Percentiles rank a stretch among this genome's conserved stretches.
Conservation (phyloP, 2,888 invertebrate genomes). For the Trichopoda pennipes region DNA sequence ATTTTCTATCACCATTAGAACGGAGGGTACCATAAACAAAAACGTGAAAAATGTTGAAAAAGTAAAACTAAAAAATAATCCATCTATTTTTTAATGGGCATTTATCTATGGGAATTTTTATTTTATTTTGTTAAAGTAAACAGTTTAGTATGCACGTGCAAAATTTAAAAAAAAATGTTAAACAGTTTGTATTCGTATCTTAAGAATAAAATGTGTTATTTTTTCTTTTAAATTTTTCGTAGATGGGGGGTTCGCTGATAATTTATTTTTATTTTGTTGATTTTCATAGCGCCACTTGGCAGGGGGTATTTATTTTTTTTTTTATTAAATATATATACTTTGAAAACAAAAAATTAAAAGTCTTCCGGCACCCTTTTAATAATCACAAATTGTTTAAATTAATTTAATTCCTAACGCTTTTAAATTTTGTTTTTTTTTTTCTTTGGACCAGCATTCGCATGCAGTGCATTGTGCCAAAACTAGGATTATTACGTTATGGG, state of each 20-base stretch:
- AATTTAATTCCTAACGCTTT: too few relatives aligned
- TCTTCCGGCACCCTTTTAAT: not conserved
- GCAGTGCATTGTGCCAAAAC: too few relatives aligned
- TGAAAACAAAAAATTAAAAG: not conserved
- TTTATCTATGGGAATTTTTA: conserved; percentile 20
- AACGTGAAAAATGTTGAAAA: not conserved
- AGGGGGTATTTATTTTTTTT: conserved; percentile 35
- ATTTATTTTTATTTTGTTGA: conserved; percentile 31
- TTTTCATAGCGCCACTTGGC: conserved; percentile 44
- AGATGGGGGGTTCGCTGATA: conserved; percentile 13
- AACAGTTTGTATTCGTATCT: conserved; percentile 16
- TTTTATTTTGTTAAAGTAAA: conserved; percentile 5
- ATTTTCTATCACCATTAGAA: conserved; percentile 24
- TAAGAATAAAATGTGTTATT: conserved; percentile 18
- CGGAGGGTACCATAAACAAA: not conserved
- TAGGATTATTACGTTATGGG: too few relatives aligned
- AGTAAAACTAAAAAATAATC: not conserved
- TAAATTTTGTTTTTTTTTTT: too few relatives aligned
- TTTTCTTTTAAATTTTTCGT: not conserved
- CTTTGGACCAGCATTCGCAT: too few relatives aligned
- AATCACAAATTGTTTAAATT: too few relatives aligned
- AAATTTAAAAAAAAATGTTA: conserved; percentile 23
- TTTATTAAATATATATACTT: not conserved
- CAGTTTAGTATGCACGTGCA: conserved; percentile 46
- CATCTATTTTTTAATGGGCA: conserved; percentile 9